Evolutionary conservation across 2,888 invertebrate genomes (phyloP).

Genomic region (Tetragonisca angustula): DNA sequence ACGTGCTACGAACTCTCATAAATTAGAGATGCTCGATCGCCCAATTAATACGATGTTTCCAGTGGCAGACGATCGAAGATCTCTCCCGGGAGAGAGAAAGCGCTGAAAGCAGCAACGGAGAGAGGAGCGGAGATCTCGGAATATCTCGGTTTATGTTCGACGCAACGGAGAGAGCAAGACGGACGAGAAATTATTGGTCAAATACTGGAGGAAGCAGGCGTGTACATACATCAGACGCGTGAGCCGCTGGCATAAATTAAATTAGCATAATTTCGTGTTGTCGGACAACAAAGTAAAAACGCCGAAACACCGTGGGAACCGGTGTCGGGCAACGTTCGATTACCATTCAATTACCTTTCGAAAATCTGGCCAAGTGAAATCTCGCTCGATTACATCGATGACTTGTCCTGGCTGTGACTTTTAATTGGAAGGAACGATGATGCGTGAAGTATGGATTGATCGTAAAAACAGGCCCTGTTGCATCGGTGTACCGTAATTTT

Average conservation of each 20-base stretch:
- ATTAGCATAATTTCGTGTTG: conserved; percentile 77
- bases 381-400: background rate
- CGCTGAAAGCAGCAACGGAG: conserved; percentile 30
- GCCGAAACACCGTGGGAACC: conserved; percentile 69
- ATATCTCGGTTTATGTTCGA: background rate
- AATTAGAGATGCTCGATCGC: conserved; percentile 69
- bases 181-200: conserved; percentile 48
- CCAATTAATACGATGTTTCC: conserved; percentile 80
- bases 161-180: conserved; percentile 23
- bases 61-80: conserved; percentile 57
- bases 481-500: background rate
- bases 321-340: conserved; percentile 6
- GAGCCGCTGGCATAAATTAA: conserved; percentile 77
- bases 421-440: background rate
- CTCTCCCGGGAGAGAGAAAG: conserved; percentile 35
- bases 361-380: background rate
- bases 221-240: conserved; percentile 36
- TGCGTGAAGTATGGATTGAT: background rate
- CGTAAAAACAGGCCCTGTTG: no score
- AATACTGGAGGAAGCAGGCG: conserved; percentile 39
- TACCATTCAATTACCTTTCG: conserved; percentile 45
- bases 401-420: background rate
- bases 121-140: background rate
- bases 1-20: conserved; percentile 61
- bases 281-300: conserved; percentile 74